Conservation (phyloP, 2,888 invertebrate species). For the Pollenia labialis region DNA sequence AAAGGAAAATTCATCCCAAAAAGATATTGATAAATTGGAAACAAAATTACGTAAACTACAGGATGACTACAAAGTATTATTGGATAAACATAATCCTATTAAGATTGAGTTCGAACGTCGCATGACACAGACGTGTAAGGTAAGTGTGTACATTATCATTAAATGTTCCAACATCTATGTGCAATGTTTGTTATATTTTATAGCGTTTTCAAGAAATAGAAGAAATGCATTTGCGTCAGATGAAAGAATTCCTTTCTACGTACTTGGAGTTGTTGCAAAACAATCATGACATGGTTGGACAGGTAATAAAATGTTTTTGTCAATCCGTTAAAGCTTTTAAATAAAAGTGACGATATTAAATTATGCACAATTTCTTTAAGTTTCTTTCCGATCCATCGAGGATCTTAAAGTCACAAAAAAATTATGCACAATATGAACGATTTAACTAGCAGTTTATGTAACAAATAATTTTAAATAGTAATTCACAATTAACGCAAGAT, state of each 20-base stretch:
- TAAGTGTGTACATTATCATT: conserved; percentile 80
- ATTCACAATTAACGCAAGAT: no score
- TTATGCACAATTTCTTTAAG: no score
- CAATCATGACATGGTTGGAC: conserved; percentile 95
- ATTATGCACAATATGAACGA: no score
- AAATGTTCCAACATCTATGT: not conserved
- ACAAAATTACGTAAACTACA: conserved; percentile 95
- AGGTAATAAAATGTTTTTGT: conserved; percentile 83
- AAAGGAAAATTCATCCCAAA: conserved; percentile 93
- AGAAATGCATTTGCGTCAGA: conserved; percentile 95
- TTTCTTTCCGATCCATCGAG: no score
- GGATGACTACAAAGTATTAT: conserved; percentile 95
- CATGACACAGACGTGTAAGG: conserved; percentile 96
- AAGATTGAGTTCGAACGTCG: conserved; percentile 98
- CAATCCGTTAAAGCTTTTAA: not conserved
- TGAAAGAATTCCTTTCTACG: conserved; percentile 96
- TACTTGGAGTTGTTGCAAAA: conserved; percentile 94
- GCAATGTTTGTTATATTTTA: conserved; percentile 59
- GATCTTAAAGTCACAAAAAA: no score
- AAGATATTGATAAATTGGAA: conserved; percentile 97
- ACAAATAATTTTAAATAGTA: no score
- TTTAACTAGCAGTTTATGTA: no score
- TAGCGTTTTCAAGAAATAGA: conserved; percentile 97
- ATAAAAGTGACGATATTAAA: no score
- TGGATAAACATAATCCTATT: conserved; percentile 96